These are phyloP conservation scores for Paedocypris sp. DNA, from an alignment of 2,113 vertebrate species.

Conservation along the genomic window DNA sequence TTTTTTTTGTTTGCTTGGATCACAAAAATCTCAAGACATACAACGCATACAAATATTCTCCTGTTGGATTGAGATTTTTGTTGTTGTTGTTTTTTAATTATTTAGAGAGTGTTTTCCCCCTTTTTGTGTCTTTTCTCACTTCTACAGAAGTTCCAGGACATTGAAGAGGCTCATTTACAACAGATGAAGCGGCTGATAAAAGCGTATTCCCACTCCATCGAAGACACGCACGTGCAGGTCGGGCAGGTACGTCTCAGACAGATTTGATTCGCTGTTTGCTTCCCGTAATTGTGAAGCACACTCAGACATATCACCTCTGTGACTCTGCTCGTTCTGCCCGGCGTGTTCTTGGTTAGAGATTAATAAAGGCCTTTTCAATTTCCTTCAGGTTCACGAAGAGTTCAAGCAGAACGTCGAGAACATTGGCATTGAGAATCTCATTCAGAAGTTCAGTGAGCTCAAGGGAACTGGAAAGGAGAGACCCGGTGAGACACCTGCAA, in stretches of 20 bases:
- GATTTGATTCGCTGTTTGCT: neutral
- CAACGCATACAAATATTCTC: too few relatives aligned
- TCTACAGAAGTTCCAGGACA: constrained; percentile 79
- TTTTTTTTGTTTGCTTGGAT: too few relatives aligned
- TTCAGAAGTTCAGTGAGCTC: constrained; percentile 79
- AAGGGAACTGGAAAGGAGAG: constrained; percentile 81
- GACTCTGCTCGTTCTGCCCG: neutral
- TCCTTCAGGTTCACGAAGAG: constrained; percentile 80
- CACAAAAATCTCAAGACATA: too few relatives aligned
- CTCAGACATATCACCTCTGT: neutral
- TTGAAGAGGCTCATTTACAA: constrained; percentile 76
- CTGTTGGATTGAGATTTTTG: too few relatives aligned
- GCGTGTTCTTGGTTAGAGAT: neutral
- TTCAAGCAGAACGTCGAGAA: constrained; percentile 97
- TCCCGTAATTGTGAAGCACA: neutral
- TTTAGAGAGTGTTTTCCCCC: too few relatives aligned
- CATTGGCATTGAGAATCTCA: constrained; percentile 74
- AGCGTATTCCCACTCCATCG: constrained; percentile 82
- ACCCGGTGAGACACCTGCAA: constrained; percentile 60
- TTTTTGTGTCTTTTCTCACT: neutral
- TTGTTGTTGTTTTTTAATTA: too few relatives aligned
- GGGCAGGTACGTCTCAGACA: constrained; percentile 68
- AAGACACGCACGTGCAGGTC: constrained; percentile 91
- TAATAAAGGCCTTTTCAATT: neutral
- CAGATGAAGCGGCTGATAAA: constrained; percentile 88